Base-by-base conservation (phyloP, 2,113 vertebrate species). In the Lagopus leucura region DNA sequence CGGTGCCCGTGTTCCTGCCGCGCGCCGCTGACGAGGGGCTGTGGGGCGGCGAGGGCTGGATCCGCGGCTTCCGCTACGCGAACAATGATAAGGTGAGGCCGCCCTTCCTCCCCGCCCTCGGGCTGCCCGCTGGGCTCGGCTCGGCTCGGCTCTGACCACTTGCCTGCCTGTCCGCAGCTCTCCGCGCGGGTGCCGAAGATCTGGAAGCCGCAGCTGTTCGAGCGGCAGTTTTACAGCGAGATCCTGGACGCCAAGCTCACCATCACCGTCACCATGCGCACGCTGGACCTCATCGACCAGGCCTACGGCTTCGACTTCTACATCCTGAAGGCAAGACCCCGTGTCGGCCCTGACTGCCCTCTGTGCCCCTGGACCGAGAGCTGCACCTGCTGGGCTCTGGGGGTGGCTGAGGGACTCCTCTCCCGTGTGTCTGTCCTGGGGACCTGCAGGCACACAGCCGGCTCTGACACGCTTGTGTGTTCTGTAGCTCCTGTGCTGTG, bases 1-100 rank as follows among this genome's bases (percentile, higher is more conserved):
- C 99, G 5, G 95, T 99, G 45, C 98, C 98, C 1, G 45, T 98
- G 52, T 96, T 98, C 97, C 97, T 97, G 67, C 99, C 99, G 2
- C 98, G 97, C 7, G 93, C 98, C 30, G 98, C 98, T 14, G 96
- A 99, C 90, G 57, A 93, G 3, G 99, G 99, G 18, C 98, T 99
- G 20, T 99, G 99, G 99, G 99, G 98, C 13, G 99, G 99, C 24
- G 99, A 99, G 93, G 99, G 99, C 7, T 98, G 98, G 98, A 76
- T 99, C 69, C 52, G 65, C 2, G 99, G 99, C 42, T 98, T 81
- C 92, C 98, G 98, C 91, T 99, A 99, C 10, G 96, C 98, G 52
- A 97, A 97, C 27, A 94, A 98, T 40, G 98, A 99, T 95, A 99
- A 99, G 98, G 99, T 99, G 94, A 97, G 58, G 34, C 13, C 58